These are phyloP conservation scores for Glyphotaelius pellucidus DNA, from an alignment of 2,888 invertebrate species.

Conservation along the genomic window DNA sequence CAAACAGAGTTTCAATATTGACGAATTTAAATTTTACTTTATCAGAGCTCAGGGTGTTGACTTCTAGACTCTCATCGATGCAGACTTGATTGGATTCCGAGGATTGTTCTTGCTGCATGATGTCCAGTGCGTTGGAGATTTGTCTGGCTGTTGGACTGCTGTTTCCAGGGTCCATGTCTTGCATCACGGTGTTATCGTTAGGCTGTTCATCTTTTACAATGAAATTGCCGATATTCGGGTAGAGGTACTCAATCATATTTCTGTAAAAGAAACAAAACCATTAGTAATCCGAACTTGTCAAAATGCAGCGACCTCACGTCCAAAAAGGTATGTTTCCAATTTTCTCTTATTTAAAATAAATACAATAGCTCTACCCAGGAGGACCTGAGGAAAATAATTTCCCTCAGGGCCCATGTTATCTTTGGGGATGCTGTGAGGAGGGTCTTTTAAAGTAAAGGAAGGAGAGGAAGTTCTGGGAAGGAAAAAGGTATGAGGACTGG, in stretches of 20 bases:
- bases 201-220: conserved; percentile 33
- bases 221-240: conserved; percentile 45
- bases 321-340: no score
- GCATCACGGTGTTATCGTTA: conserved; percentile 45
- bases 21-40: conserved; percentile 56
- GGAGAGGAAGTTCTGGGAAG: no score
- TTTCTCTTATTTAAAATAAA: no score
- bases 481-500: no score
- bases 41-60: neutral
- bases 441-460: no score
- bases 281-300: neutral
- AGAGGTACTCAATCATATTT: conserved; percentile 59
- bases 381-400: no score
- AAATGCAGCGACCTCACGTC: neutral
- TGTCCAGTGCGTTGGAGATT: conserved; percentile 21
- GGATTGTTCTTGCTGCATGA: conserved; percentile 26
- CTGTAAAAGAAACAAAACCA: conserved; percentile 49
- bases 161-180: conserved; percentile 44
- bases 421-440: no score
- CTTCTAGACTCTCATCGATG: neutral
- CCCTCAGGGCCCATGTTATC: no score
- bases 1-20: conserved; percentile 46
- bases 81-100: neutral
- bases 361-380: no score
- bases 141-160: neutral